Evolutionary conservation across 2,113 vertebrate genomes (phyloP).

Genomic region (Callithrix jacchus): DNA sequence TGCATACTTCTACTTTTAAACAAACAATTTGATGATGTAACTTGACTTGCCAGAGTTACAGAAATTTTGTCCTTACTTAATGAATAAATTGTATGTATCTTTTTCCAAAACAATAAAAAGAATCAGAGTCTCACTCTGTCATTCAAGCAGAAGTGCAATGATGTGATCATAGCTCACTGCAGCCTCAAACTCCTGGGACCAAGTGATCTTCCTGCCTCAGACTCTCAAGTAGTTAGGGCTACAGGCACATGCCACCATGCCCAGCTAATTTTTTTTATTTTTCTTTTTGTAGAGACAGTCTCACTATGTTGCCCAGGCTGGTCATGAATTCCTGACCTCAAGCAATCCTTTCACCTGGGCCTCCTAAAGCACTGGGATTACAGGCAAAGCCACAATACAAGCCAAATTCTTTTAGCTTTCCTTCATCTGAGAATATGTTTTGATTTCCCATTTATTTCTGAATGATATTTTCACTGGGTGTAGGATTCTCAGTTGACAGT

Average conservation of each 20-base stretch:
- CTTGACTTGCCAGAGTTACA: neutral
- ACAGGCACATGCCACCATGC: too few relatives aligned
- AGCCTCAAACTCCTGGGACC: neutral
- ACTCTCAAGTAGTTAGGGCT: neutral
- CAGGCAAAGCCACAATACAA: too few relatives aligned
- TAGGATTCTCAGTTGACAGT: neutral
- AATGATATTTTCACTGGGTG: neutral
- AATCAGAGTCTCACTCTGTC: neutral
- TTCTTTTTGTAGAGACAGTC: too few relatives aligned
- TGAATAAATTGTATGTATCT: constrained; percentile 1
- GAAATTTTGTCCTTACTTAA: neutral
- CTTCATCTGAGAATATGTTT: neutral
- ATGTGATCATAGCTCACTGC: neutral
- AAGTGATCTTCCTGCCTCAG: neutral
- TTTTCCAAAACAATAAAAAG: neutral
- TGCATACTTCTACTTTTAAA: neutral
- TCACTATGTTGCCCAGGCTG: too few relatives aligned
- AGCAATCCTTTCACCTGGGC: too few relatives aligned
- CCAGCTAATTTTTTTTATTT: too few relatives aligned
- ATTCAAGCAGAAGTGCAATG: neutral
- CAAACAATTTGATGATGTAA: neutral
- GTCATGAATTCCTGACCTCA: too few relatives aligned
- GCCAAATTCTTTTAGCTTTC: neutral
- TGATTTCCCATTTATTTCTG: neutral
- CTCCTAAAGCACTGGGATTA: too few relatives aligned